These are phyloP conservation scores for Diprion similis DNA, from an alignment of 1,140 invertebrate species.

Conservation along the genomic window DNA sequence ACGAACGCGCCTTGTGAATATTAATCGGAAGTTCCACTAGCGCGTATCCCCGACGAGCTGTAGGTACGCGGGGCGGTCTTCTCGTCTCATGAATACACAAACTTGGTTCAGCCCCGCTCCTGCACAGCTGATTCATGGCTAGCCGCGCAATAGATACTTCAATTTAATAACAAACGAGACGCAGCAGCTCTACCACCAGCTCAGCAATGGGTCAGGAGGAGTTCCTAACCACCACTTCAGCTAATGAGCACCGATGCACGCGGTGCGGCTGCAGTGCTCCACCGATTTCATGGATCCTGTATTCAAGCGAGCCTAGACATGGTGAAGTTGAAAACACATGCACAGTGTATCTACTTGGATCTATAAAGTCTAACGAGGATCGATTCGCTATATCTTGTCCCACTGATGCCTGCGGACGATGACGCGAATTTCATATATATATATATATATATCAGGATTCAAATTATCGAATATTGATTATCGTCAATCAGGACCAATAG, in stretches of 20 bases:
- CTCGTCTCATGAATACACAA: constrained; percentile 6
- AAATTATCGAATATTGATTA: not conserved
- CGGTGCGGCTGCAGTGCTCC: not conserved
- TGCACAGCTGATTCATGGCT: not conserved
- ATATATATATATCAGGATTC: not conserved
- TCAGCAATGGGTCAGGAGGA: not conserved
- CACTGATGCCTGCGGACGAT: not conserved
- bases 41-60: not conserved
- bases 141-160: constrained; percentile 1
- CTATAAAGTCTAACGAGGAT: too few relatives aligned
- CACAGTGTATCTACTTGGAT: too few relatives aligned
- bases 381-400: too few relatives aligned
- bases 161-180: constrained; percentile 8
- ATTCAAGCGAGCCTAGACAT: not conserved
- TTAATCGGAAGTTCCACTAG: constrained; percentile 29
- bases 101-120: not conserved
- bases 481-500: not conserved
- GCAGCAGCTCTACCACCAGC: not conserved
- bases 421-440: not conserved
- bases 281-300: constrained; percentile 1
- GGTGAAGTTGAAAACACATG: too few relatives aligned
- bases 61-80: not conserved
- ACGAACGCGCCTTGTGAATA: constrained; percentile 41
- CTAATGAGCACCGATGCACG: not conserved
- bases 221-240: not conserved